Evolutionary conservation across 2,797 vertebrate genomes (phyloP).

Genomic region (Heliangelus exortis): DNA sequence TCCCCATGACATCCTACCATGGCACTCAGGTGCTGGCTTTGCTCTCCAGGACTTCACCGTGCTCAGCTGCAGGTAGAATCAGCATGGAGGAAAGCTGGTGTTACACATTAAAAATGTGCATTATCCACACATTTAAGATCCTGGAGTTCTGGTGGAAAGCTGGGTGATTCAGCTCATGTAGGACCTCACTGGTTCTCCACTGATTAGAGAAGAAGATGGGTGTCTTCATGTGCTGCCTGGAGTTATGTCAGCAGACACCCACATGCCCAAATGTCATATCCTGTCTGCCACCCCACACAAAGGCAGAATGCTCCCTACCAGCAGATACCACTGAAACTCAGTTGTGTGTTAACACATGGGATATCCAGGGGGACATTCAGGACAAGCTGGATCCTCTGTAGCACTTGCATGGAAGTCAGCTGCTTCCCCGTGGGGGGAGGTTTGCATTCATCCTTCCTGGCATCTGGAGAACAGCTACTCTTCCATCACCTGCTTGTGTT

Average conservation of each 20-base stretch:
- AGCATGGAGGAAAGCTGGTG: background rate
- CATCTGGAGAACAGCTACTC: background rate
- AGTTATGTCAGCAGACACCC: background rate
- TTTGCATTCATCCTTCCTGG: background rate
- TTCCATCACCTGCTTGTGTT: background rate
- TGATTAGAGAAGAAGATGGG: background rate
- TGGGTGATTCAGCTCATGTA: background rate
- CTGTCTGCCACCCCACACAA: background rate
- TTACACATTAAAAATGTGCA: rapidly evolving
- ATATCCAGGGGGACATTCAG: background rate
- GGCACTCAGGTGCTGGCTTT: background rate
- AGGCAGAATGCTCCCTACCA: background rate
- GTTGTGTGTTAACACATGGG: background rate
- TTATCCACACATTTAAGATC: rapidly evolving
- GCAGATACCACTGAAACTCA: background rate
- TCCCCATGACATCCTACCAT: background rate
- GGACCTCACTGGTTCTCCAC: background rate
- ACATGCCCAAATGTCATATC: background rate
- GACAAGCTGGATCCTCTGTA: background rate
- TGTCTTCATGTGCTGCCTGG: background rate
- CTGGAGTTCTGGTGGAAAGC: background rate
- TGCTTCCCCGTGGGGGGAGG: background rate
- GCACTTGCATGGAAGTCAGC: background rate
- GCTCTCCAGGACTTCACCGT: background rate
- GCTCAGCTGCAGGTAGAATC: background rate